Evolutionary conservation across 2,113 vertebrate species (phyloP).

Genomic region (Geothlypis trichas): DNA sequence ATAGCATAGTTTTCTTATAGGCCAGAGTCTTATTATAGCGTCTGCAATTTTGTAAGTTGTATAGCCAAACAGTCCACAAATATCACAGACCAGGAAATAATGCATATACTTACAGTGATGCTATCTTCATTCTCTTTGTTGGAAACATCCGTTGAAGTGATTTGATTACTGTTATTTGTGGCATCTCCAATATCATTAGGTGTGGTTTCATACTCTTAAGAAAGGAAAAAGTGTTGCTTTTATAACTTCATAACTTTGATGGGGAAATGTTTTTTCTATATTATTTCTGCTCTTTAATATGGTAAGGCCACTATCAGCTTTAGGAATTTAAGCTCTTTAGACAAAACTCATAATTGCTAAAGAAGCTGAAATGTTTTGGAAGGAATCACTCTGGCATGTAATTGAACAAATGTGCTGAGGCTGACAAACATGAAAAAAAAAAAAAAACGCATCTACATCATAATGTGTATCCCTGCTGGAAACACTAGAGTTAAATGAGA

Average conservation of each 20-base stretch:
- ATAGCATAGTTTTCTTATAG: background rate
- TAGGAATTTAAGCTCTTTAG: background rate
- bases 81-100: background rate
- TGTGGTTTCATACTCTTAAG: conserved; percentile 81
- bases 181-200: conserved; percentile 77
- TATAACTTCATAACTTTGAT: background rate
- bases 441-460: background rate
- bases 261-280: background rate
- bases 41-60: background rate
- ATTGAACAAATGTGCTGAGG: background rate
- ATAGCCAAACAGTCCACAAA: background rate
- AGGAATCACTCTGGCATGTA: background rate
- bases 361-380: background rate
- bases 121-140: conserved; percentile 83
- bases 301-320: background rate
- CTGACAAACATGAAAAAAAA: background rate
- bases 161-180: conserved; percentile 78
- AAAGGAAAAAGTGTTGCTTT: conserved; percentile 30
- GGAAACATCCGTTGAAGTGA: conserved; percentile 76
- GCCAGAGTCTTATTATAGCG: background rate
- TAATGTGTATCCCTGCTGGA: background rate
- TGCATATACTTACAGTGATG: conserved; percentile 87
- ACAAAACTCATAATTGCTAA: background rate
- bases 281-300: background rate
- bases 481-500: background rate